These are phyloP conservation scores for Redunca redunca DNA, from an alignment of 2,113 vertebrate species.

Conservation along the genomic window DNA sequence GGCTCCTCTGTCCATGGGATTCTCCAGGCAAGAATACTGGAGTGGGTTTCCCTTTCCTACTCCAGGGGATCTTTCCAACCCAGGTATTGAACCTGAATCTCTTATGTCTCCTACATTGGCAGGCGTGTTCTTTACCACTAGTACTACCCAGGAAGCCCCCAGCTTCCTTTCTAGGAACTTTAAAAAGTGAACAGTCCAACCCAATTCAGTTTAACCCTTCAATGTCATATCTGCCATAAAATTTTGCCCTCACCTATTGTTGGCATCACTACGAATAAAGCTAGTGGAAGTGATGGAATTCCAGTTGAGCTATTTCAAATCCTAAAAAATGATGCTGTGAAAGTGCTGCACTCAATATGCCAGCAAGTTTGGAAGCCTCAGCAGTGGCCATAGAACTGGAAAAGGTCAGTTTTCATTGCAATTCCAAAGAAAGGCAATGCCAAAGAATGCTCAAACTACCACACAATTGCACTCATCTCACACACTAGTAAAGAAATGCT, in stretches of 20 bases:
- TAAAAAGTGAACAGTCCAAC: neutral
- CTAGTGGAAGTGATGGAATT: neutral
- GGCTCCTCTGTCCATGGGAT: neutral
- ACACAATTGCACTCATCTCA: neutral
- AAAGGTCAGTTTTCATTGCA: neutral
- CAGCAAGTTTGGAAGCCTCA: neutral
- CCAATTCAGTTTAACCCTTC: neutral
- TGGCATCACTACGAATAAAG: neutral
- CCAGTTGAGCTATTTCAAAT: neutral
- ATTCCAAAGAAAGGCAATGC: neutral
- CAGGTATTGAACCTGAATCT: neutral
- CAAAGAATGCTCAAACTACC: neutral
- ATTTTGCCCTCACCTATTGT: neutral
- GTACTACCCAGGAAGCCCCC: neutral
- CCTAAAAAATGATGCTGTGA: neutral
- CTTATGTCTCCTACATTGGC: neutral
- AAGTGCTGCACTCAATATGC: neutral
- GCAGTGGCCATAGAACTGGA: neutral
- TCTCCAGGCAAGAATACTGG: neutral
- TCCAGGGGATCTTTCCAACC: neutral
- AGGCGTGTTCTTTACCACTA: neutral
- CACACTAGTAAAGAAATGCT: neutral
- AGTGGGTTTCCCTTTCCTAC: neutral
- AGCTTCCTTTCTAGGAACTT: neutral
- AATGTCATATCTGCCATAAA: neutral